phyloP scores from a whole-genome alignment of 2,797 vertebrate species.

The Rhincodon typus region DNA sequence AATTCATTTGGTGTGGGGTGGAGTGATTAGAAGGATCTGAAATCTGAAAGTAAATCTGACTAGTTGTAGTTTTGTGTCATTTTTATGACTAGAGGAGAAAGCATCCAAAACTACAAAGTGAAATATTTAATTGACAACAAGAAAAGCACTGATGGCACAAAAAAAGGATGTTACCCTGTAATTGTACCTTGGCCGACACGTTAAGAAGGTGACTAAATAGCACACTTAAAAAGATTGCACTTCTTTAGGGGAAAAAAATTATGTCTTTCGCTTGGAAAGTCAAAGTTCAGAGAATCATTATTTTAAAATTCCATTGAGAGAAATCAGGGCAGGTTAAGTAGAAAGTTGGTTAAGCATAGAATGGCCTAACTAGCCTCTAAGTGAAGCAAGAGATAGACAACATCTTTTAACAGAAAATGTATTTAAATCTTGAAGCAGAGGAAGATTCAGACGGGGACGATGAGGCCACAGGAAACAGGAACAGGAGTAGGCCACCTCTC shows the following conservation, averaged over 20 bases:
- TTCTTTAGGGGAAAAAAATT: neutral
- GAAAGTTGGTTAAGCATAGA: neutral
- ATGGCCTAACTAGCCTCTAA: neutral
- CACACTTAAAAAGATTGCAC: too few relatives aligned
- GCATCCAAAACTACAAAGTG: neutral
- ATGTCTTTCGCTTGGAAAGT: neutral
- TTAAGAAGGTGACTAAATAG: neutral
- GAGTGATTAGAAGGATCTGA: neutral
- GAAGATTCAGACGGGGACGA: neutral
- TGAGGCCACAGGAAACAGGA: too few relatives aligned
- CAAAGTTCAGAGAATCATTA: neutral
- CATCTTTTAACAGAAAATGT: neutral
- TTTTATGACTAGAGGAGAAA: neutral
- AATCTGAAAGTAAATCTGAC: neutral
- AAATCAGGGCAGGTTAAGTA: neutral
- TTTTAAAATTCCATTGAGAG: neutral
- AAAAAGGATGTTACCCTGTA: neutral
- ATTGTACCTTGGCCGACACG: neutral
- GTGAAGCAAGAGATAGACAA: neutral
- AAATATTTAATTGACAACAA: neutral
- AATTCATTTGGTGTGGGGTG: neutral
- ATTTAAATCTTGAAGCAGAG: neutral
- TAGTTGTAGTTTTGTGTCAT: neutral
- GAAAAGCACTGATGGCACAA: neutral
- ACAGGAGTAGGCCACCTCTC: too few relatives aligned